Percentiles rank a stretch among this genome's conserved stretches.
phyloP scores from a whole-genome alignment of 1,140 invertebrate species.

The Sitodiplosis mosellana region DNA sequence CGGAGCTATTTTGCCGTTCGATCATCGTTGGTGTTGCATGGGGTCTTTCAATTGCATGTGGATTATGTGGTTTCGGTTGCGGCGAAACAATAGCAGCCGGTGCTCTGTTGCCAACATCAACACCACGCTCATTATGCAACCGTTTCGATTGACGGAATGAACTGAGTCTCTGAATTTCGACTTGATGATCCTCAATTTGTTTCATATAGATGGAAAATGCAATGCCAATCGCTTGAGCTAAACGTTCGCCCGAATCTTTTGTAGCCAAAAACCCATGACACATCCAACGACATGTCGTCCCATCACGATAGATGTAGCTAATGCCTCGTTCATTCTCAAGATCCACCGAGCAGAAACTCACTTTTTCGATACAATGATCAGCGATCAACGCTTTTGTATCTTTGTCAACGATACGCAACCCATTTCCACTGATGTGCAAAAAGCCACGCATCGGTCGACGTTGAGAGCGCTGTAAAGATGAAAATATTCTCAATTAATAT shows the following conservation, averaged over 20 bases:
- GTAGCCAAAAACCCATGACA: slow-evolving; percentile 96
- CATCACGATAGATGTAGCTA: slow-evolving; percentile 41
- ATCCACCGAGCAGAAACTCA: slow-evolving; percentile 98
- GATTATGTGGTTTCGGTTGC: slow-evolving; percentile 48
- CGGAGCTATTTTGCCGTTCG: slow-evolving; percentile 83
- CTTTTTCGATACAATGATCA: slow-evolving; percentile 99
- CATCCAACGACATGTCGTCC: slow-evolving; percentile 82
- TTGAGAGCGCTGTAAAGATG: slow-evolving; percentile 57
- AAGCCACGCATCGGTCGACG: slow-evolving; percentile 72
- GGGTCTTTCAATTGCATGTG: slow-evolving; percentile 87
- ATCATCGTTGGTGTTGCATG: slow-evolving; percentile 86
- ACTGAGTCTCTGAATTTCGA: slow-evolving; percentile 82
- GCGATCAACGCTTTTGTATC: slow-evolving; percentile 97
- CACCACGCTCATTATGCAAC: slow-evolving; percentile 27
- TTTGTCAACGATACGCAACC: slow-evolving; percentile 92
- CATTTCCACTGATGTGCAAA: slow-evolving; percentile 93
- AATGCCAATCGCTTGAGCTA: slow-evolving; percentile 98
- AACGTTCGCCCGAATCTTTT: slow-evolving; percentile 89
- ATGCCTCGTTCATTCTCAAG: slow-evolving; percentile 96
- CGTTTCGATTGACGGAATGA: slow-evolving; percentile 74
- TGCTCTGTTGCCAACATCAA: slow-evolving; percentile 6
- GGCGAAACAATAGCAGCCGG: slow-evolving; percentile 13
- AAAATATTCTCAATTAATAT: background rate
- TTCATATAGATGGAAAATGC: slow-evolving; percentile 97
- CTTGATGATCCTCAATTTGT: slow-evolving; percentile 91